Conservation (phyloP, 2,888 invertebrate species). For the Vanessa cardui region DNA sequence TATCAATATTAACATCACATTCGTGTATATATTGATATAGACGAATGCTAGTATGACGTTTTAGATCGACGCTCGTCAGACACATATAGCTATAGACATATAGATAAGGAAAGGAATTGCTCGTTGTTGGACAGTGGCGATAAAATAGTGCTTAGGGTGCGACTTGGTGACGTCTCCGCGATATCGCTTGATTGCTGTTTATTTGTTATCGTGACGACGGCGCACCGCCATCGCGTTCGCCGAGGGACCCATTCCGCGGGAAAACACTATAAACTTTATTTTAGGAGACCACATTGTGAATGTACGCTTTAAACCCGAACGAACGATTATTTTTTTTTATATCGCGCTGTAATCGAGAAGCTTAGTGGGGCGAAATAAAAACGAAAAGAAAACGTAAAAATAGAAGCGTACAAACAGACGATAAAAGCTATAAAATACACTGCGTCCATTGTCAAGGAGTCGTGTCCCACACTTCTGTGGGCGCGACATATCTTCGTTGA, state of each 20-base stretch:
- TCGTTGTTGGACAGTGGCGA: conserved; percentile 11
- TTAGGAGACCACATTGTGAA: conserved; percentile 26
- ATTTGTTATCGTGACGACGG: conserved; percentile 50
- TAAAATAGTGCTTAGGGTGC: conserved; percentile 43
- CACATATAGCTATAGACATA: not conserved
- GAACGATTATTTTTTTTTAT: conserved; percentile 25
- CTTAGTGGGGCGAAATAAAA: conserved; percentile 31
- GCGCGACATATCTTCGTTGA: conserved; percentile 54
- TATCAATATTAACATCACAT: not conserved
- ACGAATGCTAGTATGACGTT: not conserved
- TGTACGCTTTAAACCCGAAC: conserved; percentile 22
- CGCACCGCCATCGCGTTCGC: conserved; percentile 18
- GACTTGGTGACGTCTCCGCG: conserved; percentile 60
- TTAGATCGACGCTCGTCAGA: not conserved
- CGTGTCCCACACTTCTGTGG: conserved; percentile 47
- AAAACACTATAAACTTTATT: conserved; percentile 41
- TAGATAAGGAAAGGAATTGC: not conserved
- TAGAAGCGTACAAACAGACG: conserved; percentile 32
- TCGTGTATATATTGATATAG: too few species aligned
- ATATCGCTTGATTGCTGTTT: conserved; percentile 71
- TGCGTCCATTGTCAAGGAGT: conserved; percentile 58
- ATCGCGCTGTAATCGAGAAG: conserved; percentile 32
- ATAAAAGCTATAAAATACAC: conserved; percentile 37
- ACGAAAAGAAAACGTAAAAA: conserved; percentile 26
- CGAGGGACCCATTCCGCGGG: conserved; percentile 35